Conservation (phyloP, 1,140 invertebrate species). For the Temnothorax curvispinosus region DNA sequence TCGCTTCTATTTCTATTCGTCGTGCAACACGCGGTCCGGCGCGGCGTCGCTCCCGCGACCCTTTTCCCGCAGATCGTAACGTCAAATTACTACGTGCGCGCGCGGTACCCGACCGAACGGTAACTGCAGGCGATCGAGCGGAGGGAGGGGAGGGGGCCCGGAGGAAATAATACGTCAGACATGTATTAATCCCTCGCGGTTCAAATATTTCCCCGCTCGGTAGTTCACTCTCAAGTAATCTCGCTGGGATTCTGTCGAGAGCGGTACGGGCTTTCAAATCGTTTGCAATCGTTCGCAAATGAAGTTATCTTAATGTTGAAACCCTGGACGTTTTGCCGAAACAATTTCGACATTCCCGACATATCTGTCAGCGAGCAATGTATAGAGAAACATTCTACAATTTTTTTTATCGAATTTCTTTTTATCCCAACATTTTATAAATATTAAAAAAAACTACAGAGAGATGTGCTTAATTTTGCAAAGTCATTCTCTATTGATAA, state of each 20-base stretch:
- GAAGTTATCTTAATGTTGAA: constrained; percentile 21
- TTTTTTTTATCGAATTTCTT: neutral
- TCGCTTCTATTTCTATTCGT: constrained; percentile 71
- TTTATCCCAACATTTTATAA: neutral
- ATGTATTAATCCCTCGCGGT: constrained; percentile 60
- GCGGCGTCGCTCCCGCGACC: constrained; percentile 51
- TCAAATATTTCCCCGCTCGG: constrained; percentile 59
- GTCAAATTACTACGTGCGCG: constrained; percentile 70
- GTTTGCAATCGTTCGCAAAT: constrained; percentile 38
- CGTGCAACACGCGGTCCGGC: constrained; percentile 61
- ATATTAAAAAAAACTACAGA: neutral
- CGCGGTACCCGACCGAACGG: constrained; percentile 53
- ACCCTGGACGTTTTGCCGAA: neutral
- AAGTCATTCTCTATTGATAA: neutral
- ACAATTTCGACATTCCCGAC: neutral
- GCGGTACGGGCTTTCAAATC: constrained; percentile 3
- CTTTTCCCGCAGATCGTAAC: constrained; percentile 65
- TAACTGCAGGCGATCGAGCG: constrained; percentile 50
- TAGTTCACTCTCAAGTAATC: constrained; percentile 54
- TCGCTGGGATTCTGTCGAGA: constrained; percentile 27
- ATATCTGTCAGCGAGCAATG: neutral
- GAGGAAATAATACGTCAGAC: constrained; percentile 57
- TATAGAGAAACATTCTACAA: neutral
- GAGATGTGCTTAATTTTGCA: neutral
- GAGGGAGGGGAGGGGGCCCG: neutral